Conservation (phyloP, 2,113 vertebrate genomes). For the Myiozetetes cayanensis region DNA sequence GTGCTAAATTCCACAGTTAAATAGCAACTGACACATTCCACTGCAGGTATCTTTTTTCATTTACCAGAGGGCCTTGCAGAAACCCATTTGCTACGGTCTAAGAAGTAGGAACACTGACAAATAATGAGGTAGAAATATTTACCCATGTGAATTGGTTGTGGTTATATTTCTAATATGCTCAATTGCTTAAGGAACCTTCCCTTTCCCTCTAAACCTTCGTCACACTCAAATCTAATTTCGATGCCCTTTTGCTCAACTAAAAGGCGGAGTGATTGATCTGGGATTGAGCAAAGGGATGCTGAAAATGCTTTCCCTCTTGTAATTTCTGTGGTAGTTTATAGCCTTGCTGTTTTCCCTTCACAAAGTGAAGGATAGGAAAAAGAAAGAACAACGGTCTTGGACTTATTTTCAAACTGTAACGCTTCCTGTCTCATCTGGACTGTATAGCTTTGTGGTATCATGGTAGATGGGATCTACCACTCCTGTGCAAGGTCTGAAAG, state of each 20-base stretch:
- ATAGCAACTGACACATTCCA: not conserved
- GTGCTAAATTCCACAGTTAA: not conserved
- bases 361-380: not conserved
- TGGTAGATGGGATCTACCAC: not conserved
- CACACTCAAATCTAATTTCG: slow-evolving; percentile 47
- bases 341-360: not conserved
- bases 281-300: not conserved
- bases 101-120: not conserved
- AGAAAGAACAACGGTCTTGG: not conserved
- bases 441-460: not conserved
- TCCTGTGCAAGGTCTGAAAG: not conserved
- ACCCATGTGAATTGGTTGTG: not conserved
- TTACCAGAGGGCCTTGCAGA: not conserved
- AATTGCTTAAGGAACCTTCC: slow-evolving; percentile 8
- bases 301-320: not conserved
- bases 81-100: not conserved
- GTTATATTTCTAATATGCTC: not conserved
- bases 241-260: slow-evolving; percentile 16
- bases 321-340: not conserved
- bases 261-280: slow-evolving; percentile 11
- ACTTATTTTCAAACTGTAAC: not conserved
- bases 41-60: not conserved
- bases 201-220: not conserved
- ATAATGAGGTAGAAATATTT: not conserved
- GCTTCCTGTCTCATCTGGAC: not conserved